These are phyloP conservation scores for Hartigia nigra DNA, from an alignment of 2,888 invertebrate species.

Conservation along the genomic window DNA sequence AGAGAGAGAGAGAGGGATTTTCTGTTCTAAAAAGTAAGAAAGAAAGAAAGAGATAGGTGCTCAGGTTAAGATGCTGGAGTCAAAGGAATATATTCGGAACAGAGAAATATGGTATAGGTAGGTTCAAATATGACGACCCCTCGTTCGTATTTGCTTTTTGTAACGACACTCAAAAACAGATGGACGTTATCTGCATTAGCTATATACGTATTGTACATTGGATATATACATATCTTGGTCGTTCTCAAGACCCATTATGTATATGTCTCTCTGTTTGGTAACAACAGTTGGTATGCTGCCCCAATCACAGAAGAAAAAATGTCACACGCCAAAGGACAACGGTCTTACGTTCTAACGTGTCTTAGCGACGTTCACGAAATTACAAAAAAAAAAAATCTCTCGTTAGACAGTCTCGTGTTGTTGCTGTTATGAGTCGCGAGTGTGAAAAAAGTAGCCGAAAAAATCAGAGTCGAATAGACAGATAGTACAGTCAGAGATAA, in stretches of 20 bases:
- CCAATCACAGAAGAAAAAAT: conserved; percentile 89
- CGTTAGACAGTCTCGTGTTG: conserved; percentile 30
- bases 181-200: conserved; percentile 66
- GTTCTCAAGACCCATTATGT: conserved; percentile 31
- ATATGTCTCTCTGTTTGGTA: conserved; percentile 60
- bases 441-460: conserved; percentile 10
- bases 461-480: conserved; percentile 22
- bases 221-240: conserved; percentile 26
- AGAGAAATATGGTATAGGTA: conserved; percentile 20
- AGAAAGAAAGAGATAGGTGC: conserved; percentile 62
- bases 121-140: conserved; percentile 56
- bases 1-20: too few species aligned
- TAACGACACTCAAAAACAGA: conserved; percentile 80
- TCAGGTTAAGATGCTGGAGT: background rate
- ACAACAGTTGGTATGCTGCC: conserved; percentile 77
- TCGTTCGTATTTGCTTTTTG: conserved; percentile 45
- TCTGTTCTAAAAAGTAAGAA: conserved; percentile 65
- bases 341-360: conserved; percentile 52
- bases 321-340: conserved; percentile 76
- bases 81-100: background rate
- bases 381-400: conserved; percentile 43
- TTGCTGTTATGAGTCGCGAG: conserved; percentile 14
- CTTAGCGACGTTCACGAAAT: conserved; percentile 48
- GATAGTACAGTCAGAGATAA: conserved; percentile 21
- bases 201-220: conserved; percentile 8